Evolutionary conservation across 2,113 vertebrate species (phyloP).

Genomic region (Ceyx cyanopectus): DNA sequence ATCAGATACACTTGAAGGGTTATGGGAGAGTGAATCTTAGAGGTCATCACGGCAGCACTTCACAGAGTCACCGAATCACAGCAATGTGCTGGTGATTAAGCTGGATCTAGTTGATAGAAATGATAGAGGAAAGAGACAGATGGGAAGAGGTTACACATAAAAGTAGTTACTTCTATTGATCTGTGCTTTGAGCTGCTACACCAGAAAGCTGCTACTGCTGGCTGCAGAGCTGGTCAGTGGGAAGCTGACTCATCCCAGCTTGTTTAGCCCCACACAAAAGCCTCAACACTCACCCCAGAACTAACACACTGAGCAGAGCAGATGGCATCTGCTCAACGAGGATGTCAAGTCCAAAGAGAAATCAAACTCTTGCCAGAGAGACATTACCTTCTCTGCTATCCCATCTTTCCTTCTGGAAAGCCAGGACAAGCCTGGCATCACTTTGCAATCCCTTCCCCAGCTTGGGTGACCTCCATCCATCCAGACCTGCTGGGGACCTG

Average conservation of each 20-base stretch:
- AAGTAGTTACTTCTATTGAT: background rate
- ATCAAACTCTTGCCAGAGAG: background rate
- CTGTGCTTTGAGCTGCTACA: background rate
- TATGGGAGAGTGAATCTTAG: background rate
- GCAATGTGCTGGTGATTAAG: background rate
- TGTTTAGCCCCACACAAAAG: background rate
- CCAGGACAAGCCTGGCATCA: background rate
- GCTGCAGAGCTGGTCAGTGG: background rate
- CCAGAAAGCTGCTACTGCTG: background rate
- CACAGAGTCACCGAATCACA: background rate
- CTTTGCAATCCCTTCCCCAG: fast-evolving
- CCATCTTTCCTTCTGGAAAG: fast-evolving
- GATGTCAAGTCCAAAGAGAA: background rate
- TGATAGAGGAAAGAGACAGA: background rate
- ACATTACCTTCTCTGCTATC: background rate
- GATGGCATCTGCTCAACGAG: background rate
- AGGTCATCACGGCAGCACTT: background rate
- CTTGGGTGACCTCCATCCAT: background rate
- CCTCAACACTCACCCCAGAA: background rate
- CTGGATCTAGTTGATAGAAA: background rate
- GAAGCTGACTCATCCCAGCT: background rate
- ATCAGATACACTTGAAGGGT: background rate
- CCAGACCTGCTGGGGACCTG: background rate
- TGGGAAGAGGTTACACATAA: background rate
- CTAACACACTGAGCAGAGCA: background rate